Percentiles rank a stretch among this genome's conserved stretches.
Evolutionary conservation across 2,797 vertebrate genomes (phyloP).

Genomic region (Podarcis siculus): DNA sequence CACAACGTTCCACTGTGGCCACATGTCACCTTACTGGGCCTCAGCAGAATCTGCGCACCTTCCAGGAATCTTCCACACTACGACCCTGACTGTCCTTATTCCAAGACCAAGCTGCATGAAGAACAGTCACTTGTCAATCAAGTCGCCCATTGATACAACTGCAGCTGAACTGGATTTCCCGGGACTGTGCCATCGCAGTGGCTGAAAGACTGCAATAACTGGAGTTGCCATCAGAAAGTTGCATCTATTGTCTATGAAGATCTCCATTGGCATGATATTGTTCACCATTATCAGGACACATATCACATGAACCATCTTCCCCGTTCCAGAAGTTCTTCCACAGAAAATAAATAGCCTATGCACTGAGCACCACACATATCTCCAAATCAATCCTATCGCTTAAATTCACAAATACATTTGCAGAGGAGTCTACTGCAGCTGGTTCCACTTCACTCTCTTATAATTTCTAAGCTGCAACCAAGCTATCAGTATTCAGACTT

Average conservation of each 20-base stretch:
- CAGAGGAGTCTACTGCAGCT: neutral
- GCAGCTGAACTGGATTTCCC: neutral
- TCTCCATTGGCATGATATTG: too few relatives aligned
- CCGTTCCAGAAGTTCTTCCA: neutral
- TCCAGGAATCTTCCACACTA: neutral
- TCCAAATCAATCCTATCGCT: neutral
- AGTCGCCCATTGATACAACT: neutral
- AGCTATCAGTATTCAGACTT: neutral
- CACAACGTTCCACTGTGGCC: neutral
- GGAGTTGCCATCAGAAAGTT: neutral
- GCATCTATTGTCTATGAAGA: neutral
- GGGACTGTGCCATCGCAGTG: neutral
- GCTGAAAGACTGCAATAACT: neutral
- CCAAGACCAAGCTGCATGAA: neutral
- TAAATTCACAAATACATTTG: neutral
- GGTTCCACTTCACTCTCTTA: neutral
- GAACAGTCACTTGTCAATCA: neutral
- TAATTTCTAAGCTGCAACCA: neutral
- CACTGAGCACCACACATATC: neutral
- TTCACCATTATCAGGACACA: neutral
- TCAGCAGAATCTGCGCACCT: neutral
- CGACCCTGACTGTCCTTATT: neutral
- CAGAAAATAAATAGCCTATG: neutral
- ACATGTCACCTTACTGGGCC: neutral
- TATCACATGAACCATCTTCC: neutral